phyloP scores from a whole-genome alignment of 2,113 vertebrate genomes.

The Indicator indicator region DNA sequence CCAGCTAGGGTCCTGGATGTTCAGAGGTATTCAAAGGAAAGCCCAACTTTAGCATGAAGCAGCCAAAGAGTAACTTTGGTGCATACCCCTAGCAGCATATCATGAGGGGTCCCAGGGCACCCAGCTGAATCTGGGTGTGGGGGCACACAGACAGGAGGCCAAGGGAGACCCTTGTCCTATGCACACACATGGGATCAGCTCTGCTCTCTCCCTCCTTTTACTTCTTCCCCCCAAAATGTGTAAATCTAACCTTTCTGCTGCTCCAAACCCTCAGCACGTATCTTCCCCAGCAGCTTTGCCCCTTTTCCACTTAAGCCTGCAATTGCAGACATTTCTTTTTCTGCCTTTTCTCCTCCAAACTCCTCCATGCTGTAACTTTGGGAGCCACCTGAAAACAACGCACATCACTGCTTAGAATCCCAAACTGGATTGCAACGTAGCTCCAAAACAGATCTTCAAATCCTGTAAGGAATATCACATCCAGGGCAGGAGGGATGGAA shows the following conservation, averaged over 20 bases:
- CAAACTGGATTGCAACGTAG: background rate
- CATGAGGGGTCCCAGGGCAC: background rate
- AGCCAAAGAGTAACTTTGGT: background rate
- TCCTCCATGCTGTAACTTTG: background rate
- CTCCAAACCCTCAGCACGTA: background rate
- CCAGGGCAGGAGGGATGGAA: background rate
- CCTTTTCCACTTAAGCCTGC: background rate
- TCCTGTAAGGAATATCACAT: background rate
- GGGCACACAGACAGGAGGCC: background rate
- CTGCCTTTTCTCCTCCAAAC: background rate
- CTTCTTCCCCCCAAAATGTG: background rate
- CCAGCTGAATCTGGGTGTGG: background rate
- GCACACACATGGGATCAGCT: rapidly evolving
- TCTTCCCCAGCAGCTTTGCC: background rate
- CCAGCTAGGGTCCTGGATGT: background rate
- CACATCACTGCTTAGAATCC: background rate
- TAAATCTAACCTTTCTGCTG: background rate
- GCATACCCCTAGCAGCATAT: background rate
- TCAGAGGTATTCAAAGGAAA: background rate
- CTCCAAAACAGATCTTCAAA: background rate
- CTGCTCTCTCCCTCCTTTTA: background rate
- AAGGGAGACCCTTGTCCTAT: background rate
- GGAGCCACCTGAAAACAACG: background rate
- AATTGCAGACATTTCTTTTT: background rate
- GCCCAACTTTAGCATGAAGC: background rate